phyloP scores from a whole-genome alignment of 2,888 invertebrate genomes.

The Ophion slaviceki region DNA sequence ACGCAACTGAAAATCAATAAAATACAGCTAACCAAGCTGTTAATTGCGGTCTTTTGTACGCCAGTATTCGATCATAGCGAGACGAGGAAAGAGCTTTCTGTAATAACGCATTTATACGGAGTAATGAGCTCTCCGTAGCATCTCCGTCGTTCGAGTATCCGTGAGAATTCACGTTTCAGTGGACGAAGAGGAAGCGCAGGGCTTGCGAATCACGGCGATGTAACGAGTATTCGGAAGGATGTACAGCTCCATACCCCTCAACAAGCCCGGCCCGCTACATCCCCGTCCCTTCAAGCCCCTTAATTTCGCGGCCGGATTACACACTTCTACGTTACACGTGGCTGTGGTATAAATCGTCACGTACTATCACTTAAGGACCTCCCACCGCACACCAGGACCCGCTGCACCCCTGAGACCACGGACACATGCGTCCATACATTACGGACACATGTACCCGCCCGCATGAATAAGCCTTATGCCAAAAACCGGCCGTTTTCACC shows the following conservation, averaged over 20 bases:
- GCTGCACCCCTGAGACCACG: neutral
- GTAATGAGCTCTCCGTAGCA: neutral
- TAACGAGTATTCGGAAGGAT: conserved; percentile 50
- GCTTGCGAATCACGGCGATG: conserved; percentile 46
- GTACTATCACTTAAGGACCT: conserved; percentile 73
- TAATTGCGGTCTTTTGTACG: neutral
- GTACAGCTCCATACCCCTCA: neutral
- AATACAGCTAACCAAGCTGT: neutral
- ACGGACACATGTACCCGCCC: neutral
- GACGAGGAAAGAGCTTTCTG: neutral
- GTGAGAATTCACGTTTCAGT: conserved; percentile 34
- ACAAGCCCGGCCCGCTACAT: neutral
- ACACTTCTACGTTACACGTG: conserved; percentile 61
- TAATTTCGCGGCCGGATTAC: conserved; percentile 60
- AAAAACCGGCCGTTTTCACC: neutral
- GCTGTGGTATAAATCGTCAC: conserved; percentile 74
- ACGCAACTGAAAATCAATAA: neutral
- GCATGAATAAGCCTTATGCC: neutral
- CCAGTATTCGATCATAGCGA: neutral
- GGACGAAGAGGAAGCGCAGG: conserved; percentile 3
- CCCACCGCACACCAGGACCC: neutral
- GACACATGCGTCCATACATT: neutral
- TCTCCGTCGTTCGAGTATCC: conserved; percentile 43
- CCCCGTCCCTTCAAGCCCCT: conserved; percentile 39
- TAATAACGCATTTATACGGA: neutral